phyloP scores from a whole-genome alignment of 2,113 vertebrate species.

The Pygoscelis adeliae region DNA sequence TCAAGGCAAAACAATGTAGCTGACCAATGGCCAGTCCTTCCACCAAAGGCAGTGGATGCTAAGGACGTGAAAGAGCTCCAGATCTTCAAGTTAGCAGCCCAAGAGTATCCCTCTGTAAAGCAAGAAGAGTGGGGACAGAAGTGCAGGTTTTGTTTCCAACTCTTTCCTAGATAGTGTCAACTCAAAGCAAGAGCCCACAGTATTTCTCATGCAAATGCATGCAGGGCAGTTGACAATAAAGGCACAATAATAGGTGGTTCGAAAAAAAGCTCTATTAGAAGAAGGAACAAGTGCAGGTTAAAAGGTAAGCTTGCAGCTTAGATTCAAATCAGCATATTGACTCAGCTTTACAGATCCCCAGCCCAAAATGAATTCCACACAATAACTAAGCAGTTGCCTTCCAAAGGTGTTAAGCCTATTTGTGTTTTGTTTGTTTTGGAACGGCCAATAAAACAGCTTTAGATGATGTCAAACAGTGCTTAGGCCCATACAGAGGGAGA shows the following conservation, averaged over 20 bases:
- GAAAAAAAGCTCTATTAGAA: not conserved
- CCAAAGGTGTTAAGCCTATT: slow-evolving; percentile 66
- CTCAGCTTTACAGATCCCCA: slow-evolving; percentile 50
- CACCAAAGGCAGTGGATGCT: not conserved
- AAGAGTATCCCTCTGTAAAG: not conserved
- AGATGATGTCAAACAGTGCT: slow-evolving; percentile 63
- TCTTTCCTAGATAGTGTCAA: not conserved
- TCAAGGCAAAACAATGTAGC: not conserved
- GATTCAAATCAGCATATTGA: slow-evolving; percentile 29
- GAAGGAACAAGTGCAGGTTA: slow-evolving; percentile 16
- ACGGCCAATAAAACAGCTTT: slow-evolving; percentile 59
- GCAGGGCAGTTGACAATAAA: not conserved
- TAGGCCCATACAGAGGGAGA: slow-evolving; percentile 44
- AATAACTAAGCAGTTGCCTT: slow-evolving; percentile 57
- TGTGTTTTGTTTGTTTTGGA: slow-evolving; percentile 66
- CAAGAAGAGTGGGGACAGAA: not conserved
- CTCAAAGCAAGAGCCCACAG: not conserved
- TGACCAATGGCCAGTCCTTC: not conserved
- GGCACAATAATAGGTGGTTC: not conserved
- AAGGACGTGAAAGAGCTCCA: not conserved
- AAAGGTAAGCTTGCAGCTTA: slow-evolving; percentile 33
- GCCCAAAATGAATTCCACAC: slow-evolving; percentile 52
- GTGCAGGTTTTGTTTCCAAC: not conserved
- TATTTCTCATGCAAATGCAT: not conserved
- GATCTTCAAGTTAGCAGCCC: not conserved